Evolutionary conservation across 2,797 vertebrate genomes (phyloP).

Genomic region (Carapus acus): DNA sequence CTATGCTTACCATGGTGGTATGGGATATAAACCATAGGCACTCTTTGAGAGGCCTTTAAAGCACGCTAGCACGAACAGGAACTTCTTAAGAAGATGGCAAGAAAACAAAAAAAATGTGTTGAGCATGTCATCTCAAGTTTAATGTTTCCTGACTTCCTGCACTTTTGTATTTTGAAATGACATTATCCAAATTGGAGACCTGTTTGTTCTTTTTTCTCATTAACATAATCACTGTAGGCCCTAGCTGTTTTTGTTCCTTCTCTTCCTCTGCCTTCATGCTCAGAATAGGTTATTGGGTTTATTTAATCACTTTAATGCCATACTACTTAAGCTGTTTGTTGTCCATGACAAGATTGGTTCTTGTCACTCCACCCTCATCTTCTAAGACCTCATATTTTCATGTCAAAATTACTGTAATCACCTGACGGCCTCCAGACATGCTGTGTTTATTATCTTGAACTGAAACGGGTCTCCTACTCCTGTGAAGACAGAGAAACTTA

Average conservation of each 20-base stretch:
- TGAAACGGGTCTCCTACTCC: constrained; percentile 28
- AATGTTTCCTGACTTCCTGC: constrained; percentile 38
- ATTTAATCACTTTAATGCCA: not conserved
- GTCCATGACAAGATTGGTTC: no score
- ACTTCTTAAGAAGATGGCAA: constrained; percentile 18
- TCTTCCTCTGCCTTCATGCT: no score
- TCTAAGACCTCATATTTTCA: not conserved
- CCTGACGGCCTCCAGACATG: constrained; percentile 27
- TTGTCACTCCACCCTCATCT: not conserved
- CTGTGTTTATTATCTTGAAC: constrained; percentile 44
- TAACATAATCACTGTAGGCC: constrained; percentile 1
- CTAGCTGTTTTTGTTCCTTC: no score
- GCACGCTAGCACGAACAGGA: no score
- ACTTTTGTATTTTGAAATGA: constrained; percentile 21
- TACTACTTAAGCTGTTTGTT: not conserved
- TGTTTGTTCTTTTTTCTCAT: constrained; percentile 37
- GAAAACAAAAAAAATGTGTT: constrained; percentile 17
- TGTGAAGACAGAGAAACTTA: constrained; percentile 25
- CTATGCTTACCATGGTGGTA: not conserved
- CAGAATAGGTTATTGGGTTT: no score
- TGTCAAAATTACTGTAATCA: constrained; percentile 9
- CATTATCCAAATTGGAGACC: constrained; percentile 11
- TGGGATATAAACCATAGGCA: constrained; percentile 4
- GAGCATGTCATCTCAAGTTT: not conserved
- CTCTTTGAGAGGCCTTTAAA: no score